These are phyloP conservation scores for Columba janthina DNA, from an alignment of 2,113 vertebrate species.

Conservation along the genomic window DNA sequence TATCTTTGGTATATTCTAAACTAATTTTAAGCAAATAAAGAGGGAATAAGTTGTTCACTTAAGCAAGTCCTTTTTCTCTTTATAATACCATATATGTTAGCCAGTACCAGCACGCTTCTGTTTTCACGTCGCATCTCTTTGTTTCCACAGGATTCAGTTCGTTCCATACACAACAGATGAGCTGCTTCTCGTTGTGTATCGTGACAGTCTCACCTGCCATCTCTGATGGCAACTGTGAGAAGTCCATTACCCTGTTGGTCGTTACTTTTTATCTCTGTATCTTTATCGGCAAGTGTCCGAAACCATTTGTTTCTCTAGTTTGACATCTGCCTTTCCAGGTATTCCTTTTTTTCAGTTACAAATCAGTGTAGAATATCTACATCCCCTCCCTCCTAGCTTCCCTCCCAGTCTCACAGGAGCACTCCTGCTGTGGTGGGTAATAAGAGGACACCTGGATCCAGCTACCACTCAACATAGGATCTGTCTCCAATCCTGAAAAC, in stretches of 20 bases:
- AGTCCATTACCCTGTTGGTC: neutral
- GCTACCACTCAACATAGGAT: neutral
- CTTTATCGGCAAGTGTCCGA: neutral
- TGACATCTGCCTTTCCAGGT: neutral
- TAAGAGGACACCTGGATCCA: neutral
- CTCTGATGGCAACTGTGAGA: neutral
- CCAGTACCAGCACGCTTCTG: neutral
- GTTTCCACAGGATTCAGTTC: neutral
- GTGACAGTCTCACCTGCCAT: neutral
- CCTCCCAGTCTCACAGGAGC: neutral
- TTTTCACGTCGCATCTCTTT: neutral
- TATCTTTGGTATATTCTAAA: neutral
- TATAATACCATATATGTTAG: neutral
- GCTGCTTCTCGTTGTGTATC: neutral
- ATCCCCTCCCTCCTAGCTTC: neutral
- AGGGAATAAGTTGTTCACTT: neutral
- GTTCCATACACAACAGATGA: neutral
- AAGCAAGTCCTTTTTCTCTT: neutral
- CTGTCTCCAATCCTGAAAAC: neutral
- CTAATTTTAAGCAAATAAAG: neutral
- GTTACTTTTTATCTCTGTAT: neutral
- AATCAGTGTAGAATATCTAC: neutral
- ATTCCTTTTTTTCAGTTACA: neutral
- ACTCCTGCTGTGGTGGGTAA: neutral
- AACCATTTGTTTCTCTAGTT: neutral